Conservation (phyloP, 2,797 vertebrate species). For the Gambelia wislizenii region DNA sequence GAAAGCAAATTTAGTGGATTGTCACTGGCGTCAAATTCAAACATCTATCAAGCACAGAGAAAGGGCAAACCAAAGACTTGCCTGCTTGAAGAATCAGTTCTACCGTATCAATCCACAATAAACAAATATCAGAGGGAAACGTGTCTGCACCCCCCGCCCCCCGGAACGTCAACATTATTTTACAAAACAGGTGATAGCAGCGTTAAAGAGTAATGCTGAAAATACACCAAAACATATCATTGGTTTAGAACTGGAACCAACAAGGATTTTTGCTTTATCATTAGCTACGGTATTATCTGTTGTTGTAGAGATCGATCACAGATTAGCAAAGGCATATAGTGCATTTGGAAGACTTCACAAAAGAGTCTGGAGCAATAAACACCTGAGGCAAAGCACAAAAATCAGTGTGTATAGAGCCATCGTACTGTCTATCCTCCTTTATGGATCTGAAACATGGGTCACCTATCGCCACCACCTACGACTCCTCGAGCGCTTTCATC, state of each 20-base stretch:
- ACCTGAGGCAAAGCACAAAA: no score
- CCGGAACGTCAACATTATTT: not conserved
- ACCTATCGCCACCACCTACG: no score
- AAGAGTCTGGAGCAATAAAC: no score
- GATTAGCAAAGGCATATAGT: no score
- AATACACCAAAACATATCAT: not conserved
- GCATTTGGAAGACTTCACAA: no score
- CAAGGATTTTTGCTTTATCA: not conserved
- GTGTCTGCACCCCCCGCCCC: no score
- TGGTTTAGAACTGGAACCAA: not conserved
- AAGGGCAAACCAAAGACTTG: not conserved
- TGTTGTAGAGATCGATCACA: no score
- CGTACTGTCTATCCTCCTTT: no score
- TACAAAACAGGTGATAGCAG: not conserved
- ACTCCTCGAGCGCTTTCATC: no score
- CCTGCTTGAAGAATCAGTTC: not conserved
- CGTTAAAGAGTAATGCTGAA: not conserved
- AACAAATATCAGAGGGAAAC: not conserved
- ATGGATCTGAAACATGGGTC: no score
- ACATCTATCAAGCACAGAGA: slow-evolving; percentile 11
- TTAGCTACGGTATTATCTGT: no score
- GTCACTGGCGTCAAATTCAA: slow-evolving; percentile 1
- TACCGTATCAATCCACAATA: not conserved
- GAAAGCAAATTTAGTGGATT: not conserved
- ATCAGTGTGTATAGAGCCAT: no score